Evolutionary conservation across 2,797 vertebrate genomes (phyloP).

Genomic region (Falco rusticolus): DNA sequence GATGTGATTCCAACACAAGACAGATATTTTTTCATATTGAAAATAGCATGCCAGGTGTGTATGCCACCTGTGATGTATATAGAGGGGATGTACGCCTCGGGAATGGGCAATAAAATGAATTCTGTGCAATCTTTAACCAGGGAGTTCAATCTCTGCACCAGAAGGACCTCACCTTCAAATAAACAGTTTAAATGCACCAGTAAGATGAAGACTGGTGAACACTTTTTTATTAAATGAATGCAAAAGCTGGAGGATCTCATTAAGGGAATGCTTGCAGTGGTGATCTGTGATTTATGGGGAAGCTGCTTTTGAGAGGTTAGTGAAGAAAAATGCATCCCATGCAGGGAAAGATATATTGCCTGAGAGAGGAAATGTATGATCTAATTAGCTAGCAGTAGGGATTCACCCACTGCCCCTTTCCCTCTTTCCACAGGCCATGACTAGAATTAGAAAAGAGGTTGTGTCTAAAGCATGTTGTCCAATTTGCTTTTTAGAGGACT

Average conservation of each 20-base stretch:
- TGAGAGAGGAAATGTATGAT: conserved; percentile 37
- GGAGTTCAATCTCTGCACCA: neutral
- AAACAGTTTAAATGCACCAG: neutral
- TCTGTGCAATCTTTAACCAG: neutral
- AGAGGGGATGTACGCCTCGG: neutral
- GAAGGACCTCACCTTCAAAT: conserved; percentile 40
- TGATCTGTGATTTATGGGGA: conserved; percentile 54
- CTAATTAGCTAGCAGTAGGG: conserved; percentile 56
- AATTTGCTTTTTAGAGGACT: neutral
- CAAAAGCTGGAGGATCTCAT: conserved; percentile 45
- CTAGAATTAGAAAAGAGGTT: neutral
- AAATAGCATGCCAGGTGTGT: conserved; percentile 3
- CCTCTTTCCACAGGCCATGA: neutral
- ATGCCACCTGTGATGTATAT: neutral
- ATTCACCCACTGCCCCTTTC: conserved; percentile 54
- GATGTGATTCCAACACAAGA: neutral
- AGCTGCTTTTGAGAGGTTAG: conserved; percentile 40
- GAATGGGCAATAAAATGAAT: neutral
- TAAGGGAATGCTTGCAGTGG: conserved; percentile 53
- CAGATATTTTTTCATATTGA: neutral
- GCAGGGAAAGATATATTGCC: conserved; percentile 59
- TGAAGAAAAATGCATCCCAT: conserved; percentile 57
- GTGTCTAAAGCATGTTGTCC: neutral
- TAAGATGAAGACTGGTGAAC: conserved; percentile 29
- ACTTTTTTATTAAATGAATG: conserved; percentile 40